A percentile compares a stretch with the other conserved stretches of the same genome.
These are phyloP conservation scores for Leptinotarsa lineolata DNA, from an alignment of 1,140 invertebrate species.

Conservation along the genomic window DNA sequence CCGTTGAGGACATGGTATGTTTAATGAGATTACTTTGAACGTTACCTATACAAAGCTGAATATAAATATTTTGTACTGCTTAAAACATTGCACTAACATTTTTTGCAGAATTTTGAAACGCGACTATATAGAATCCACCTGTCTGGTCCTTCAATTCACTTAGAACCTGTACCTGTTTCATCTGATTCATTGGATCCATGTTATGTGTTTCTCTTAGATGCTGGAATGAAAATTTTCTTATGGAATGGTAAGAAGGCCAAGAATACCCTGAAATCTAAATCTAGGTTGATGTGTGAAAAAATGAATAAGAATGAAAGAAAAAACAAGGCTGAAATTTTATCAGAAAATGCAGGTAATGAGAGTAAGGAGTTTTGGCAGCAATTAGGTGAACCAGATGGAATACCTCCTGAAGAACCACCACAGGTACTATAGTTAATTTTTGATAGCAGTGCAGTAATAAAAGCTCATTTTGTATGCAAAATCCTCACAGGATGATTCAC, in stretches of 20 bases:
- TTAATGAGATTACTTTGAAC: not conserved
- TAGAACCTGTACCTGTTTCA: slow-evolving; percentile 83
- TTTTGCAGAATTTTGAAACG: slow-evolving; percentile 73
- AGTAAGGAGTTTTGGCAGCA: slow-evolving; percentile 82
- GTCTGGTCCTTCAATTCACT: slow-evolving; percentile 83
- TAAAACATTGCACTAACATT: too few species aligned
- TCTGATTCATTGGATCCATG: slow-evolving; percentile 81
- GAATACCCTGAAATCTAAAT: slow-evolving; percentile 93
- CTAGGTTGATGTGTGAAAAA: slow-evolving; percentile 94
- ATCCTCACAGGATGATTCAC: too few species aligned
- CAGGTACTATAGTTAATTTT: slow-evolving; percentile 36
- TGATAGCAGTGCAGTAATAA: not conserved
- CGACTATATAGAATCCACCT: slow-evolving; percentile 90
- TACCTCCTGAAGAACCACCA: slow-evolving; percentile 41
- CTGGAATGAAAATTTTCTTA: slow-evolving; percentile 83
- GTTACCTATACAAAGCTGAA: not conserved
- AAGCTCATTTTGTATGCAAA: too few species aligned
- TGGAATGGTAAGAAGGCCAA: slow-evolving; percentile 94
- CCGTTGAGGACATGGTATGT: slow-evolving; percentile 83
- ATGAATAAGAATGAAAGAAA: slow-evolving; percentile 99
- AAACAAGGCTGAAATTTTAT: slow-evolving; percentile 88
- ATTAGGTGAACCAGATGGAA: slow-evolving; percentile 63
- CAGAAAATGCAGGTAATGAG: slow-evolving; percentile 82
- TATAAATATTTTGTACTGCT: too few species aligned
- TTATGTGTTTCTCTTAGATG: slow-evolving; percentile 92